A percentile compares a stretch with the other conserved stretches of the same genome.
These are phyloP conservation scores for Fragum sueziense DNA, from an alignment of 2,888 invertebrate genomes.

Conservation along the genomic window DNA sequence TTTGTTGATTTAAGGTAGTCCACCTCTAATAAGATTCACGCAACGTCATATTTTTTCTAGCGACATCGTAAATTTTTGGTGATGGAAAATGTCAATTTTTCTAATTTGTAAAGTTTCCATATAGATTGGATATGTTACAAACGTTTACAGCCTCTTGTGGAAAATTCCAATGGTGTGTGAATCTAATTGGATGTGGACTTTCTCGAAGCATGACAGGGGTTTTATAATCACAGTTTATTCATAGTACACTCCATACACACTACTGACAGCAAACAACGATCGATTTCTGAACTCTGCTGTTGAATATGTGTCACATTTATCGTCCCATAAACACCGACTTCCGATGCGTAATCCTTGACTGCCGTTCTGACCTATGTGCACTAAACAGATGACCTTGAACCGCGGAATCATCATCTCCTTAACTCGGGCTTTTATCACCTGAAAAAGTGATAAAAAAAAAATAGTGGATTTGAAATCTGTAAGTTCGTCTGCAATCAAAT, in stretches of 20 bases:
- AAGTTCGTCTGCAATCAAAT: too few species aligned
- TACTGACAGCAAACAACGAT: slow-evolving; percentile 80
- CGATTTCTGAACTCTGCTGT: slow-evolving; percentile 79
- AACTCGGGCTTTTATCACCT: slow-evolving; percentile 81
- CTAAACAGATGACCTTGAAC: slow-evolving; percentile 81
- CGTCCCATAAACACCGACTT: slow-evolving; percentile 81
- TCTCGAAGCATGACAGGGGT: neutral
- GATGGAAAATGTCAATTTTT: too few species aligned
- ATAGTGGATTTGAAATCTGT: too few species aligned
- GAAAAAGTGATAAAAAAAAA: slow-evolving; percentile 38
- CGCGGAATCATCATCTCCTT: slow-evolving; percentile 80
- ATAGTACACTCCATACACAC: slow-evolving; percentile 79
- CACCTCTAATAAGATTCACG: too few species aligned
- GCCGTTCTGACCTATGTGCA: slow-evolving; percentile 79
- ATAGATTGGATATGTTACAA: too few species aligned
- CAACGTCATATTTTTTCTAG: too few species aligned
- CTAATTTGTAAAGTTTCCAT: too few species aligned
- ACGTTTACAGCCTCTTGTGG: too few species aligned
- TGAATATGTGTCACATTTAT: slow-evolving; percentile 77
- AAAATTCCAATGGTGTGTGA: neutral
- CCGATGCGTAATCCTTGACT: slow-evolving; percentile 79
- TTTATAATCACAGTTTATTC: slow-evolving; percentile 60
- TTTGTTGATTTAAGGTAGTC: too few species aligned
- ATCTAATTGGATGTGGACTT: neutral
- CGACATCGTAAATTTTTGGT: too few species aligned